A percentile compares a stretch with the other conserved stretches of the same genome.
phyloP scores from a whole-genome alignment of 2,888 invertebrate genomes.

The Limnephilus auricula region DNA sequence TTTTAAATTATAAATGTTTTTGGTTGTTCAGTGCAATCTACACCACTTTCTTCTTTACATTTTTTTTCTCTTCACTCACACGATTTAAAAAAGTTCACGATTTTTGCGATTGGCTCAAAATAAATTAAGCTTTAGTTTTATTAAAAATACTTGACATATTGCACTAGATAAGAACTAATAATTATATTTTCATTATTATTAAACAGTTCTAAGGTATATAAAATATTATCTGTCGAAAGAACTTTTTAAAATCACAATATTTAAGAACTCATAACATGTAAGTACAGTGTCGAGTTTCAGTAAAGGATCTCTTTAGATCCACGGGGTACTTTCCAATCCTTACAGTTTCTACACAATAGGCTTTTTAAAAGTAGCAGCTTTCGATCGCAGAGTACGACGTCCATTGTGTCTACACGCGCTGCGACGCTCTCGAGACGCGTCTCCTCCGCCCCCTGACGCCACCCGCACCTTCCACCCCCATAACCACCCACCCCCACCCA shows the following conservation, averaged over 20 bases:
- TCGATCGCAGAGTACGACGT: conserved; percentile 42
- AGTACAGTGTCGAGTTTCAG: not conserved
- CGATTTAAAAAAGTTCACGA: too few species aligned
- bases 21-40: too few species aligned
- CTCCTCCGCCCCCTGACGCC: conserved; percentile 65
- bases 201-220: not conserved
- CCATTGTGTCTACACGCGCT: conserved; percentile 62
- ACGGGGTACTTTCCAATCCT: not conserved
- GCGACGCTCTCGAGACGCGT: conserved; percentile 62
- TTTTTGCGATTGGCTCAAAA: too few species aligned
- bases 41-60: not conserved
- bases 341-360: conserved; percentile 36
- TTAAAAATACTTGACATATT: too few species aligned
- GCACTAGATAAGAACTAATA: not conserved
- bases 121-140: too few species aligned
- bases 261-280: not conserved
- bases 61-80: not conserved
- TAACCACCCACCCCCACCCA: not conserved
- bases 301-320: not conserved
- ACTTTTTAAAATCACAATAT: not conserved
- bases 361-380: conserved; percentile 30
- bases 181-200: not conserved
- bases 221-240: not conserved
- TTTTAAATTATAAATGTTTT: too few species aligned
- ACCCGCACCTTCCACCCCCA: not conserved